Conservation (phyloP, 2,888 invertebrate species). For the Sphaeridia pumilis region DNA sequence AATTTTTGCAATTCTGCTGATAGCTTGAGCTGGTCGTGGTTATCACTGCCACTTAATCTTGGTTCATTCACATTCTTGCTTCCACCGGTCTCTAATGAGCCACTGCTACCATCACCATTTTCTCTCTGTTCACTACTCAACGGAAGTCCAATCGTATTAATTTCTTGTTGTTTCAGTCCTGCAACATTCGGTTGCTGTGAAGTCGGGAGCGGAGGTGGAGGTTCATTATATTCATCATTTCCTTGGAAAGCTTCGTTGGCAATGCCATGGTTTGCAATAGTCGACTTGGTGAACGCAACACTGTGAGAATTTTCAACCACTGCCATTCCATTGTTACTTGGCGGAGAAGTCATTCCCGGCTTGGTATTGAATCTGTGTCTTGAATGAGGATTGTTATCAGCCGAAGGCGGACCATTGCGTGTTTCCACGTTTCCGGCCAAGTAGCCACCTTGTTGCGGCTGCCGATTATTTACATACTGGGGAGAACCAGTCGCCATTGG, state of each 20-base stretch:
- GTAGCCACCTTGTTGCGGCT: not conserved
- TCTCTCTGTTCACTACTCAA: constrained; percentile 26
- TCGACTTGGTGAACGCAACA: constrained; percentile 11
- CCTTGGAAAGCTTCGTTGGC: constrained; percentile 18
- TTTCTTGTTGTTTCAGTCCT: constrained; percentile 8
- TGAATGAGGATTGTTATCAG: constrained; percentile 18
- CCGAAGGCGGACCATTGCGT: not conserved
- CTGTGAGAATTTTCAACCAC: constrained; percentile 7
- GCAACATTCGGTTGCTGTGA: constrained; percentile 28
- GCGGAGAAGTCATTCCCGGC: constrained; percentile 17
- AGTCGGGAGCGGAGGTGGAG: constrained; percentile 29
- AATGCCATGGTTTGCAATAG: constrained; percentile 7
- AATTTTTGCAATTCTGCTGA: constrained; percentile 30
- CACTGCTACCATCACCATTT: constrained; percentile 35
- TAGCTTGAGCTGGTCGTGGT: constrained; percentile 32
- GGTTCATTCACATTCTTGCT: constrained; percentile 6
- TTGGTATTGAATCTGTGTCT: constrained; percentile 30
- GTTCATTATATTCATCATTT: constrained; percentile 19
- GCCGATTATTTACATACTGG: constrained; percentile 5
- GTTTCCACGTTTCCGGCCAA: not conserved
- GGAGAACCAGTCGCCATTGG: constrained; percentile 13
- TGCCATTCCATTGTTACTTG: constrained; percentile 1
- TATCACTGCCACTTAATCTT: constrained; percentile 14
- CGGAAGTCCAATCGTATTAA: constrained; percentile 25
- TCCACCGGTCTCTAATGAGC: constrained; percentile 11